Conservation (phyloP, 2,797 vertebrate species). For the Loriculus beryllinus region DNA sequence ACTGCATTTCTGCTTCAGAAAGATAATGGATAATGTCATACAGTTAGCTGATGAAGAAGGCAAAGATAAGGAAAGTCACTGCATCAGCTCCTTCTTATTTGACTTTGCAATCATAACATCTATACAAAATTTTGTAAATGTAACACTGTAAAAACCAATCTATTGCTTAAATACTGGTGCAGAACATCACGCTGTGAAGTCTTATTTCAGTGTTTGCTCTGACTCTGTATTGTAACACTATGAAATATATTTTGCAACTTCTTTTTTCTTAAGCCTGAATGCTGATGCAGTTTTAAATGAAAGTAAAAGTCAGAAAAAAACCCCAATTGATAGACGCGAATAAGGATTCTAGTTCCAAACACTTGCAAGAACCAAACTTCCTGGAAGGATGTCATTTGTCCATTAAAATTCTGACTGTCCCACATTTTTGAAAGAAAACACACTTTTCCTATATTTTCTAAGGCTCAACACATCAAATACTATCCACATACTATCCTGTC, state of each 20-base stretch:
- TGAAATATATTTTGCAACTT: neutral
- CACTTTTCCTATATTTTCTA: neutral
- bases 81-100: neutral
- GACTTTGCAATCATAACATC: neutral
- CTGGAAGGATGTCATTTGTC: neutral
- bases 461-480: neutral
- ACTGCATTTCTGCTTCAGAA: neutral
- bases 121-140: neutral
- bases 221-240: neutral
- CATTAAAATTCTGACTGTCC: neutral
- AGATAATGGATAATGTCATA: neutral
- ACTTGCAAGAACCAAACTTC: neutral
- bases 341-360: neutral
- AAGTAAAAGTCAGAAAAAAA: neutral
- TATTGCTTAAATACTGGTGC: neutral
- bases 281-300: neutral
- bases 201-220: neutral
- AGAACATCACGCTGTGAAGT: neutral
- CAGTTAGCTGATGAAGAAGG: neutral
- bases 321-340: rapidly evolving
- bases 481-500: neutral
- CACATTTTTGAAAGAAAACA: neutral
- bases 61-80: neutral
- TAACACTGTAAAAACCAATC: neutral
- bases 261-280: neutral